Base-by-base conservation (phyloP, 2,888 invertebrate species). In the Cosmia trapezina region DNA sequence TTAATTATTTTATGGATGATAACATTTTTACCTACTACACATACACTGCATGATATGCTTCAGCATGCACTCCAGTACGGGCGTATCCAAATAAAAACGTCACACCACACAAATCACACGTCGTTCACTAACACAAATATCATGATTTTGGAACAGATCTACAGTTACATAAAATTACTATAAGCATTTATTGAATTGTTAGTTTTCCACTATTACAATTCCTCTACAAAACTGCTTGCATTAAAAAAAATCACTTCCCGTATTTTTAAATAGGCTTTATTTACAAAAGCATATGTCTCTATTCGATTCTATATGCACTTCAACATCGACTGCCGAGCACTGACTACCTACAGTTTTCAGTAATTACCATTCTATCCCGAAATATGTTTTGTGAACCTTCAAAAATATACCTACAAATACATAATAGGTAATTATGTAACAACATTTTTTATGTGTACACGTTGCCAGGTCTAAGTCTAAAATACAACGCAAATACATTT, bases 321-420 rank as follows among this genome's bases (percentile, higher is more conserved):
- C n/a, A n/a, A 57, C 56, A 51, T 62, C 8, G n/a, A 33, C 11
- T 53, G 41, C 5, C 12, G 12, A 37, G 12, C 33, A 57, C 33
- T 37, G 22, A 78, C 76, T 75, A 45, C 12, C 7, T 14, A 75
- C 17, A 63, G 28, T 49, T 14, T 51, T 28, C 41, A 4, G 41
- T 73, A 61, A 65, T 76, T 51, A 64, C 43, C 12, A n/a, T n/a
- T 74, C 14, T 33, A 54, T 33, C 45, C 51, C 41, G 12, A 64
- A 64, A 51, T 41, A 22, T 67, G 47, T 59, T 60, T 75, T 45
- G 17, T 37, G 22, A 8, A 19, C 5, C 60, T 77, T 76, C 57
- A 67, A 77, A 78, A 79, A 81, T 79, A n/a, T n/a, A n/a, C n/a
- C n/a, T n/a, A n/a, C n/a, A n/a, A 78, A 37, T 33, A 53, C 74